A percentile compares a stretch with the other conserved stretches of the same genome.
Evolutionary conservation across 2,888 invertebrate genomes (phyloP).

Genomic region (Tricholauxania praeusta): DNA sequence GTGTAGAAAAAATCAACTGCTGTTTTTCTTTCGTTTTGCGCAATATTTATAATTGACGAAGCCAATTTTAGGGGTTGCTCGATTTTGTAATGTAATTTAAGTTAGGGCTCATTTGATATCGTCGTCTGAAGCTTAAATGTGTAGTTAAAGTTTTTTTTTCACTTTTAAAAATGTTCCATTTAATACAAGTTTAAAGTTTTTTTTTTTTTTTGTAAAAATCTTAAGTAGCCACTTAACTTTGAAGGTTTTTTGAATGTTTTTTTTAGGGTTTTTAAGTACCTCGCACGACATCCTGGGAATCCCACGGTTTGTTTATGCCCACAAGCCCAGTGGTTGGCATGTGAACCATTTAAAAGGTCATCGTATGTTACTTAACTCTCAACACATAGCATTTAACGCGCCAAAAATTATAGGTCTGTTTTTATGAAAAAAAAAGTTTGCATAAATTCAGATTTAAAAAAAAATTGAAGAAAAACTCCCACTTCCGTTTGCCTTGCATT

Average conservation of each 20-base stretch:
- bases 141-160: background rate
- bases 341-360: background rate
- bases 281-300: slow-evolving; percentile 53
- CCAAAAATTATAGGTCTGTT: too few species aligned
- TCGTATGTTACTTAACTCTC: background rate
- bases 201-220: too few species aligned
- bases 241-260: background rate
- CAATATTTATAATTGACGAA: slow-evolving; percentile 8
- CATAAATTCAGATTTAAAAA: background rate
- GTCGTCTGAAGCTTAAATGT: background rate
- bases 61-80: slow-evolving; percentile 13
- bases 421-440: background rate
- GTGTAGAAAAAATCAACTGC: too few species aligned
- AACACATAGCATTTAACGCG: background rate
- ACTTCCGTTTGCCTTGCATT: slow-evolving; percentile 22
- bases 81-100: background rate
- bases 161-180: too few species aligned
- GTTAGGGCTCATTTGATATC: background rate
- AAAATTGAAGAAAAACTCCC: slow-evolving; percentile 10
- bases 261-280: background rate
- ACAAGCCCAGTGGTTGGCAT: slow-evolving; percentile 62
- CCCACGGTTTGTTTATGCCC: slow-evolving; percentile 68
- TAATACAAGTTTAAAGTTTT: too few species aligned
- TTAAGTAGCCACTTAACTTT: too few species aligned
- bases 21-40: too few species aligned